Evolutionary conservation across 1,140 invertebrate species (phyloP).

Genomic region (Drosophila varians): DNA sequence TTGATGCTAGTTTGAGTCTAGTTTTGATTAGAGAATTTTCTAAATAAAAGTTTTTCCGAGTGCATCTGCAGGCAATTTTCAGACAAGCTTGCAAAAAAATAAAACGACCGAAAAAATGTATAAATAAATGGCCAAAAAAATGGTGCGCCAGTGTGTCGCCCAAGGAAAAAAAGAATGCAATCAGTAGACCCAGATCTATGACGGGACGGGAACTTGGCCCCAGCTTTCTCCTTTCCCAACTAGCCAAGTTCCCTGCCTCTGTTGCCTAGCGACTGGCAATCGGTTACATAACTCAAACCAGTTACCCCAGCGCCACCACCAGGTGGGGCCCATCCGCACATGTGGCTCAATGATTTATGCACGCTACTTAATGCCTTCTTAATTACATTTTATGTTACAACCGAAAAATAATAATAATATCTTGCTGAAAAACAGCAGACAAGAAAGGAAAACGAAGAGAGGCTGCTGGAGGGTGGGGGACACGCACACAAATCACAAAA

Average conservation of each 20-base stretch:
- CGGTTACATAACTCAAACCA: slow-evolving; percentile 31
- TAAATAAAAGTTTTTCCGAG: not conserved
- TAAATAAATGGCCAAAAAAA: slow-evolving; percentile 64
- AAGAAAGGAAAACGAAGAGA: slow-evolving; percentile 3
- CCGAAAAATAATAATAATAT: slow-evolving; percentile 55
- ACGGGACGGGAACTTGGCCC: slow-evolving; percentile 12
- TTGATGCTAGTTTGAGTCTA: not conserved
- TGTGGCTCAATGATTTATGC: slow-evolving; percentile 68
- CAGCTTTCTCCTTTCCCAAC: slow-evolving; percentile 1
- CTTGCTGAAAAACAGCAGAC: slow-evolving; percentile 53
- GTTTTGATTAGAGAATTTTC: not conserved
- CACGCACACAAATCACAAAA: slow-evolving; percentile 61
- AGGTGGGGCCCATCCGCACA: slow-evolving; percentile 38
- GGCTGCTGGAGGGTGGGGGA: slow-evolving; percentile 11
- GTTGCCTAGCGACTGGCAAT: not conserved
- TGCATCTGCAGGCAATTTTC: slow-evolving; percentile 16
- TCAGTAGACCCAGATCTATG: slow-evolving; percentile 70
- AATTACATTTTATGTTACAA: slow-evolving; percentile 74
- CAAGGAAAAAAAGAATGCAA: slow-evolving; percentile 52
- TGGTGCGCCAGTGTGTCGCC: slow-evolving; percentile 64
- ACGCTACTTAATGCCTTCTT: slow-evolving; percentile 77
- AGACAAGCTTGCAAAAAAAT: slow-evolving; percentile 16
- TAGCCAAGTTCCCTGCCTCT: not conserved
- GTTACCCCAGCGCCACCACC: not conserved
- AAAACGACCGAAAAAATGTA: slow-evolving; percentile 20